phyloP scores from a whole-genome alignment of 1,140 invertebrate genomes.

The Ostrea edulis region DNA sequence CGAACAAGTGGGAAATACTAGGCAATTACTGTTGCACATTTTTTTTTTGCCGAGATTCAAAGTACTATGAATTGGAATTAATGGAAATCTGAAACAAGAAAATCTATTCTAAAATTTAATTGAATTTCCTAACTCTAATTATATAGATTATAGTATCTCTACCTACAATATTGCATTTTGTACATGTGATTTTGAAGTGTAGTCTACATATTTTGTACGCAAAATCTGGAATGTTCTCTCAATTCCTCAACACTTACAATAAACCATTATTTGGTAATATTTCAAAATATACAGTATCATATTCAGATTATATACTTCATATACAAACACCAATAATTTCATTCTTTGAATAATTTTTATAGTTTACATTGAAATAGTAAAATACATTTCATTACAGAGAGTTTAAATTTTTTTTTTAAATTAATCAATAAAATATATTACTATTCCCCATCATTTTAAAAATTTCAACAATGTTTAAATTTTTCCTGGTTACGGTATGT shows the following conservation, averaged over 20 bases:
- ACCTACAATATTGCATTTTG: slow-evolving; percentile 31
- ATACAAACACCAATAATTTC: neutral
- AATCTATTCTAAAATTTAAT: slow-evolving; percentile 29
- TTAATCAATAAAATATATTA: neutral
- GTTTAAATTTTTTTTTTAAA: neutral
- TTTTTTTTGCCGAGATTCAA: slow-evolving; percentile 17
- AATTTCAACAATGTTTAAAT: neutral
- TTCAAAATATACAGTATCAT: neutral
- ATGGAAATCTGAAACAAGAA: slow-evolving; percentile 28
- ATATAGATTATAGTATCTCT: neutral
- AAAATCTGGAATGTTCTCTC: slow-evolving; percentile 21
- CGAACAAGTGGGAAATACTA: slow-evolving; percentile 20
- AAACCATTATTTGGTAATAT: slow-evolving; percentile 13
- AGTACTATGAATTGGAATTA: neutral
- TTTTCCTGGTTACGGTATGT: slow-evolving; percentile 35
- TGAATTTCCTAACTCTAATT: slow-evolving; percentile 8
- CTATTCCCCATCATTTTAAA: neutral
- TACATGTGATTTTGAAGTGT: neutral
- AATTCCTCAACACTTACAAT: neutral
- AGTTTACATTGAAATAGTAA: neutral
- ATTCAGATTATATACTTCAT: slow-evolving; percentile 4
- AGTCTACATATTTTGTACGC: neutral
- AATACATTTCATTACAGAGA: neutral
- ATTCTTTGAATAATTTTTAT: neutral
- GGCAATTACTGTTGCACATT: slow-evolving; percentile 20